A percentile compares a stretch with the other conserved stretches of the same genome.
Conservation (phyloP, 2,797 vertebrate species). For the Peromyscus melanophrys region DNA sequence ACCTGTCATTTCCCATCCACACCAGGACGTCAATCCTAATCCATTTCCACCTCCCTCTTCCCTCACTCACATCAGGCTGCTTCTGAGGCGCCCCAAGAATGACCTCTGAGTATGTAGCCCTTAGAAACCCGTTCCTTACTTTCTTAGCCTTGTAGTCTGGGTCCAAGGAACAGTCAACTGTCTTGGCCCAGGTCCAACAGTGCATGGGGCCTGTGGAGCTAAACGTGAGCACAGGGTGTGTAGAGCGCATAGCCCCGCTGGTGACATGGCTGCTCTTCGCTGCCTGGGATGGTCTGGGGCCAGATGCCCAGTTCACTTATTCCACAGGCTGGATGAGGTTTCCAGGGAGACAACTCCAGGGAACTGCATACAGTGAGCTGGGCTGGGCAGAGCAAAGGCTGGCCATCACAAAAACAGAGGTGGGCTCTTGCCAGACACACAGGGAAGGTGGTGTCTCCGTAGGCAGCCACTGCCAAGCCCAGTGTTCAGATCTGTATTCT, state of each 20-base stretch:
- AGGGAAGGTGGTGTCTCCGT: background rate
- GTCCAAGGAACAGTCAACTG: background rate
- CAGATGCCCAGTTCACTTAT: background rate
- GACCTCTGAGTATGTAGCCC: background rate
- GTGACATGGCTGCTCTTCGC: background rate
- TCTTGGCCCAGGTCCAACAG: background rate
- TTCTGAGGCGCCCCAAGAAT: background rate
- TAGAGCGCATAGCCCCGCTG: background rate
- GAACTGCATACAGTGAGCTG: background rate
- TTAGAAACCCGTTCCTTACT: rapidly evolving
- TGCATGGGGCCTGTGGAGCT: background rate
- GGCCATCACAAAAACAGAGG: background rate
- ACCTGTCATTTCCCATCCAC: background rate
- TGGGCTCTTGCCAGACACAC: background rate
- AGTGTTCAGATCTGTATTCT: background rate
- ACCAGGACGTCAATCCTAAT: background rate
- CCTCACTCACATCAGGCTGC: background rate
- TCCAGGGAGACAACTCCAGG: background rate
- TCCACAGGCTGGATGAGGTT: background rate
- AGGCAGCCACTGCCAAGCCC: background rate
- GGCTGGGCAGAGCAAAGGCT: background rate
- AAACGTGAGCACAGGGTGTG: background rate
- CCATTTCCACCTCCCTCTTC: background rate
- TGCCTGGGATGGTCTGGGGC: too few relatives aligned
- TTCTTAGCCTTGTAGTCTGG: background rate